A percentile compares a stretch with the other conserved stretches of the same genome.
phyloP scores from a whole-genome alignment of 2,113 vertebrate genomes.

The Cryptomyrus ogoouensis region DNA sequence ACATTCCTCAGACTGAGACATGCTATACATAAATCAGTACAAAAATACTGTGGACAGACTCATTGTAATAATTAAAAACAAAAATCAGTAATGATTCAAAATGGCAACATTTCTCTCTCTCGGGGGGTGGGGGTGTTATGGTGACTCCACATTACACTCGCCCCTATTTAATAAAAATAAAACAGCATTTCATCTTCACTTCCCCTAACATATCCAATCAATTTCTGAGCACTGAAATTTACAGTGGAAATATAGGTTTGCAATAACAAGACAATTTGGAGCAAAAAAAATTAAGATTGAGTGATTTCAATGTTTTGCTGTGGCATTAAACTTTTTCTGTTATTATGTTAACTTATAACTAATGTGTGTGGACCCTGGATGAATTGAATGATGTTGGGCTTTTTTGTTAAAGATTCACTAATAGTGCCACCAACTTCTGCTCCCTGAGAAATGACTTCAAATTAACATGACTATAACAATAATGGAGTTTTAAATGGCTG shows the following conservation, averaged over 20 bases:
- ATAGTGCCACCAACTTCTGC: conserved; percentile 23
- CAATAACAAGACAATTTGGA: background rate
- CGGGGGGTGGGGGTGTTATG: background rate
- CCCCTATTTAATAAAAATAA: background rate
- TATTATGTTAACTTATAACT: background rate
- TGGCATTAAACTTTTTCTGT: background rate
- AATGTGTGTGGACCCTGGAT: background rate
- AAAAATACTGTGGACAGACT: conserved; percentile 28
- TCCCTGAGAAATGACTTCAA: conserved; percentile 29
- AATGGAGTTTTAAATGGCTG: background rate
- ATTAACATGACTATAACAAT: background rate
- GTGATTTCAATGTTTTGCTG: background rate
- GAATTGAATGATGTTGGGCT: background rate
- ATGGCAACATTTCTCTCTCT: background rate
- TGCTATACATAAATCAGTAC: background rate
- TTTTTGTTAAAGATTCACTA: background rate
- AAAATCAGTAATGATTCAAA: background rate
- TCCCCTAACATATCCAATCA: background rate
- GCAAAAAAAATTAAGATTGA: background rate
- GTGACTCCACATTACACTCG: background rate
- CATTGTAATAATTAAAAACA: background rate
- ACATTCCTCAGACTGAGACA: conserved; percentile 52
- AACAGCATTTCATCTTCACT: background rate
- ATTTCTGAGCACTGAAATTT: background rate
- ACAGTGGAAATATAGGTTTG: background rate